Conservation (phyloP, 1,140 invertebrate species). For the Anagrus nilaparvatae region DNA sequence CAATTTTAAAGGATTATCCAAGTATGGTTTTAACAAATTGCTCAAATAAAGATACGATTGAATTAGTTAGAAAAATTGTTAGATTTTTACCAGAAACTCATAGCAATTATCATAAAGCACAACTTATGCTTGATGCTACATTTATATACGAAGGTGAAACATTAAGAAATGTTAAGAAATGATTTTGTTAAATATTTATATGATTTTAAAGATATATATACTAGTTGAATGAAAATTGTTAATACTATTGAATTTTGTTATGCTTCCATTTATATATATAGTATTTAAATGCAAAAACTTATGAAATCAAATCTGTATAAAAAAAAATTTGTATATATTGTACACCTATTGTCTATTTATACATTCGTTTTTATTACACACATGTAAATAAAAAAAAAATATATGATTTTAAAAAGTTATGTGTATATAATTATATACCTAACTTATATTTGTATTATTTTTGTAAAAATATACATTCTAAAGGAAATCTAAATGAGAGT, state of each 20-base stretch:
- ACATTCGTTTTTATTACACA: too few species aligned
- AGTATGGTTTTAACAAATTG: slow-evolving; percentile 33
- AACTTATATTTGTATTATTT: too few species aligned
- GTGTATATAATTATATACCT: too few species aligned
- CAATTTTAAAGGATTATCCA: slow-evolving; percentile 25
- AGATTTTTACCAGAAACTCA: slow-evolving; percentile 31
- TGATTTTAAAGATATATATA: neutral
- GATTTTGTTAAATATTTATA: neutral
- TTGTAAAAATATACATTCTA: too few species aligned
- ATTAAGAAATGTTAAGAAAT: slow-evolving; percentile 4
- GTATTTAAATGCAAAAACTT: slow-evolving; percentile 4
- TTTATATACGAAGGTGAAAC: slow-evolving; percentile 28
- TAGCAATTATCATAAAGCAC: slow-evolving; percentile 31
- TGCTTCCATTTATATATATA: neutral
- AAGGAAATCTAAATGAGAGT: too few species aligned
- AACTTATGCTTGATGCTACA: slow-evolving; percentile 35
- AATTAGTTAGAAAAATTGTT: slow-evolving; percentile 31
- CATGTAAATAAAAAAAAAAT: too few species aligned
- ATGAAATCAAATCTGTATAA: too few species aligned
- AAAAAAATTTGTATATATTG: too few species aligned
- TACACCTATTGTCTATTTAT: too few species aligned
- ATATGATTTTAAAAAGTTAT: too few species aligned
- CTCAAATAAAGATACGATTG: slow-evolving; percentile 32
- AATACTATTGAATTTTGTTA: slow-evolving; percentile 2
- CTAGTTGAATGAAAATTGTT: neutral